Conservation (phyloP, 2,888 invertebrate genomes). For the Gastracanthus pulcherrimus region DNA sequence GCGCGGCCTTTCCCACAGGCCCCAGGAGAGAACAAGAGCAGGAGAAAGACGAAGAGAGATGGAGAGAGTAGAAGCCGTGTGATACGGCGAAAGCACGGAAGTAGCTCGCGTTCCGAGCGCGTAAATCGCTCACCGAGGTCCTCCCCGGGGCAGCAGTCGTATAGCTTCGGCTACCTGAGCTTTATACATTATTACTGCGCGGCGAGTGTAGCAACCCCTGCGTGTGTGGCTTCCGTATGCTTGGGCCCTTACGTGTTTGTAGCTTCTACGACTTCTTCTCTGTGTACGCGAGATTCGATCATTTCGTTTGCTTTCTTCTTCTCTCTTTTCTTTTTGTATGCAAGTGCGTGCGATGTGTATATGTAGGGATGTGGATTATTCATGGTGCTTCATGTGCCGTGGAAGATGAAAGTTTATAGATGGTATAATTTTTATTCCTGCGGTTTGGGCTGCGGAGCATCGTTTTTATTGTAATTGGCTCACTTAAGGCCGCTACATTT, state of each 20-base stretch:
- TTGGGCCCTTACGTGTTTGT: neutral
- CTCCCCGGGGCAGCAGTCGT: neutral
- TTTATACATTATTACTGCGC: slow-evolving; percentile 30
- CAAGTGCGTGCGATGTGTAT: neutral
- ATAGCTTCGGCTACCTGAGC: slow-evolving; percentile 16
- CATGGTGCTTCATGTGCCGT: slow-evolving; percentile 33
- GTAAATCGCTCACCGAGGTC: slow-evolving; percentile 40
- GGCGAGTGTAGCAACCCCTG: slow-evolving; percentile 18
- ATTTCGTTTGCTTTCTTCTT: slow-evolving; percentile 14
- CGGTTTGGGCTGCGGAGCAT: slow-evolving; percentile 30
- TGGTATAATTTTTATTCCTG: slow-evolving; percentile 55
- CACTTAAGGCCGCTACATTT: slow-evolving; percentile 49
- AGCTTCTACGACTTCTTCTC: too few species aligned
- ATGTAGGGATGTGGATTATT: slow-evolving; percentile 19
- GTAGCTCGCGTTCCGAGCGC: slow-evolving; percentile 39
- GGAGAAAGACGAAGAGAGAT: slow-evolving; percentile 30
- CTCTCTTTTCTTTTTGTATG: neutral
- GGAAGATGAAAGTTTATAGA: slow-evolving; percentile 49
- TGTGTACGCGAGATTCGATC: neutral
- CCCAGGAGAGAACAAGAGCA: slow-evolving; percentile 24
- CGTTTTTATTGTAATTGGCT: slow-evolving; percentile 49
- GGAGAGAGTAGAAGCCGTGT: neutral
- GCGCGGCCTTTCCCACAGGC: slow-evolving; percentile 57
- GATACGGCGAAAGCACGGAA: slow-evolving; percentile 34
- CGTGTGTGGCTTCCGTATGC: slow-evolving; percentile 14